Evolutionary conservation across 2,113 vertebrate genomes (phyloP).

Genomic region (Pongo pygmaeus): DNA sequence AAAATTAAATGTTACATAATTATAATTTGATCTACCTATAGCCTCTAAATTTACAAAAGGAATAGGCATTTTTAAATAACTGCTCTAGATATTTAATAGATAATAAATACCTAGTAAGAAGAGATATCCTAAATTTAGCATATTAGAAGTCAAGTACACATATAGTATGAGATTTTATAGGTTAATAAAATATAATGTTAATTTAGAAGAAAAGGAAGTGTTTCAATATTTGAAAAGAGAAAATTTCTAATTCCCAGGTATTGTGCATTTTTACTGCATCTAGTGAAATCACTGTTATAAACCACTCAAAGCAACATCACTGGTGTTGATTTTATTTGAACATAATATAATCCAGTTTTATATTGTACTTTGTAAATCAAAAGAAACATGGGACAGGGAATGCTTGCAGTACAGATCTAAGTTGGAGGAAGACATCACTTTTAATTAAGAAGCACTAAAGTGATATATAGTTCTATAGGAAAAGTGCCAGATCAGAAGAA

Average conservation of each 20-base stretch:
- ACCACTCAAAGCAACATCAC: not conserved
- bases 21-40: not conserved
- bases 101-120: not conserved
- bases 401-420: not conserved
- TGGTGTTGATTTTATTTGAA: constrained; percentile 53
- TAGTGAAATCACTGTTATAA: constrained; percentile 4
- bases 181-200: not conserved
- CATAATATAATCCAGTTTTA: constrained; percentile 34
- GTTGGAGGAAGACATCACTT: constrained; percentile 55
- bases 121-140: not conserved
- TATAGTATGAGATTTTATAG: not conserved
- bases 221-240: not conserved
- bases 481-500: constrained; percentile 74
- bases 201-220: not conserved
- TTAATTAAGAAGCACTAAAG: constrained; percentile 72
- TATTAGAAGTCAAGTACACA: not conserved
- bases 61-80: not conserved
- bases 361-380: constrained; percentile 33
- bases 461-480: constrained; percentile 60
- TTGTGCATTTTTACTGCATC: constrained; percentile 5
- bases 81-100: not conserved
- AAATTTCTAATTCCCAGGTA: not conserved
- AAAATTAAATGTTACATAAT: not conserved
- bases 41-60: not conserved
- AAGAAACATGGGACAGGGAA: constrained; percentile 39